Evolutionary conservation across 2,797 vertebrate genomes (phyloP).

Genomic region (Orientallactaga sibirica): DNA sequence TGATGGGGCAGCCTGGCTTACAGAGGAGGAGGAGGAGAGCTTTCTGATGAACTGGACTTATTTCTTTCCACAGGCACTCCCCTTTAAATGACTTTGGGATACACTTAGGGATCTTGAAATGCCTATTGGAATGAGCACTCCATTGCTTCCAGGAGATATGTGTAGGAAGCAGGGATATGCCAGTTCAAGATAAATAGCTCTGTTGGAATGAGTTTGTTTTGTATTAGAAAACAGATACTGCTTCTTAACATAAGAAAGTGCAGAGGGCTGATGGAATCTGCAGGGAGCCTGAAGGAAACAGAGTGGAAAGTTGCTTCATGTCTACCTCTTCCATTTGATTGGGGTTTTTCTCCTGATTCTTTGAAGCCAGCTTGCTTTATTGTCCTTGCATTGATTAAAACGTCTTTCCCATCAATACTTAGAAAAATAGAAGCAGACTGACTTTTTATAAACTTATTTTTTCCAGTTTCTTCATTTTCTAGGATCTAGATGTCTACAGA

Average conservation of each 20-base stretch:
- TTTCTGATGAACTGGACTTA: conserved; percentile 40
- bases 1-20: not conserved
- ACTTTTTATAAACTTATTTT: not conserved
- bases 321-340: not conserved
- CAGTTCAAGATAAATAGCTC: conserved; percentile 7
- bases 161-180: no score
- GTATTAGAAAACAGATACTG: not conserved
- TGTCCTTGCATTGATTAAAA: not conserved
- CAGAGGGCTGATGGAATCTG: conserved; percentile 1
- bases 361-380: not conserved
- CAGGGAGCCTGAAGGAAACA: not conserved
- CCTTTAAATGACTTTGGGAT: not conserved
- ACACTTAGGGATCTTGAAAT: conserved; percentile 8
- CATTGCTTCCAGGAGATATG: not conserved
- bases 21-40: not conserved
- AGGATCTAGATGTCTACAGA: not conserved
- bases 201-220: conserved; percentile 48
- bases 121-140: not conserved
- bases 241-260: conserved; percentile 58
- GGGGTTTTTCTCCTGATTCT: not conserved
- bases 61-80: conserved; percentile 21
- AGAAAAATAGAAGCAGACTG: not conserved
- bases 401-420: not conserved
- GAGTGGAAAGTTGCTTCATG: not conserved
- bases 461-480: not conserved